Evolutionary conservation across 2,113 vertebrate genomes (phyloP), one percentile per base, ranked within the genome.

Genomic region (Rallus limicola): DNA sequence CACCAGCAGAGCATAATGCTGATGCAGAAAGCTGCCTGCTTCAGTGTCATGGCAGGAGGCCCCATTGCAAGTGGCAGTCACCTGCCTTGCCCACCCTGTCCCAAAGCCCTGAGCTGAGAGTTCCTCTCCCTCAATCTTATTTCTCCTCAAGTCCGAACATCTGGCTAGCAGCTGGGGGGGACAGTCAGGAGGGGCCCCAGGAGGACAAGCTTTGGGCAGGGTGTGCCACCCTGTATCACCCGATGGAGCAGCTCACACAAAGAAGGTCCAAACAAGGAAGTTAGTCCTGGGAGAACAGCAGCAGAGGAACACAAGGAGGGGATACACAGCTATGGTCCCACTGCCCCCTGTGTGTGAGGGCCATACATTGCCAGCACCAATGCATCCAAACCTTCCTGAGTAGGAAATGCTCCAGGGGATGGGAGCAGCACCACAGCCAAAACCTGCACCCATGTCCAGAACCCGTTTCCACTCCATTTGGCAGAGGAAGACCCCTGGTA

Each of bases 101-200:
- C 52, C 58, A 80, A 80, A 88, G 25, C 40, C 52, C 64, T 1
- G 2, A 44, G 60, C 69, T 67, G 20, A 0, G 13, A 83, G 50
- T 25, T 92, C 56, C 31, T 69, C 38, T 48, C 14, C 46, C 26
- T 56, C 13, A 10, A 13, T 77, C 48, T 63, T 40, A 71, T 24
- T 70, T 67, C 56, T 52, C 50, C 53, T 56, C 69, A 83, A 93
- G 68, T 26, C 38, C 31, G 14, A 76, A 58, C 24, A 70, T 31
- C 18, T 55, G 12, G 26, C 29, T 26, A 34, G 68, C 67, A 65
- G 50, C 50, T 9, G 33, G 13, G 33, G 13, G 33, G 58, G 26
- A 28, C 0, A 0, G 29, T 11, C 33, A 14, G 2, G 25, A 77
- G 40, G 24, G 44, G 62, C 34, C 8, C 70, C 20, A 3, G 2